Percentiles rank a stretch among this genome's conserved stretches.
These are phyloP conservation scores for Myotis planiceps DNA, from an alignment of 2,797 vertebrate genomes.

Conservation along the genomic window DNA sequence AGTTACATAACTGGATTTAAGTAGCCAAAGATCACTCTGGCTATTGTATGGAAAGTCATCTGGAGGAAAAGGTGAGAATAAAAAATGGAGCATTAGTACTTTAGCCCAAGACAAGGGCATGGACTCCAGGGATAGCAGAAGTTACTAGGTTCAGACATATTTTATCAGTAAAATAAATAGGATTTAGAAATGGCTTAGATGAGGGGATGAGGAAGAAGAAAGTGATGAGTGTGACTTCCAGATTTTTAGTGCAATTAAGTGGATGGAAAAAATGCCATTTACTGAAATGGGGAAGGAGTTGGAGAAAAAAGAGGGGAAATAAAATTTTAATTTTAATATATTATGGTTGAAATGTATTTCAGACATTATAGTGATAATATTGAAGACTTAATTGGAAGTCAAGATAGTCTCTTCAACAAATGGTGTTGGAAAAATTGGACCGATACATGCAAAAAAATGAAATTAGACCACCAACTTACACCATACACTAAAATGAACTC, in stretches of 20 bases:
- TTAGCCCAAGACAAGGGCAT: background rate
- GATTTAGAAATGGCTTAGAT: background rate
- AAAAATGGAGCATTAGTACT: background rate
- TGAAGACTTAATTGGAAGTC: background rate
- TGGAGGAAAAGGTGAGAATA: background rate
- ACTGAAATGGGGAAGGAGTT: background rate
- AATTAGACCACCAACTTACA: too few relatives aligned
- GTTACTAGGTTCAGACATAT: background rate
- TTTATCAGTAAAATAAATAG: background rate
- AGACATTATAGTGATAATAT: background rate
- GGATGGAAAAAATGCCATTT: background rate
- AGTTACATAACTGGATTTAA: background rate
- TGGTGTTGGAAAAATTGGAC: too few relatives aligned
- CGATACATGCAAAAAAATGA: too few relatives aligned
- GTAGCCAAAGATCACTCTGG: background rate
- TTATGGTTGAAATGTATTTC: slow-evolving; percentile 12
- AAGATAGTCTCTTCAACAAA: too few relatives aligned
- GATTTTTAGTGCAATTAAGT: background rate
- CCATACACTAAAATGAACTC: too few relatives aligned
- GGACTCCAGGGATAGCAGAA: background rate
- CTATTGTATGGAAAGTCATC: background rate
- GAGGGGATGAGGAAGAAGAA: background rate
- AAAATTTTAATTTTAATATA: slow-evolving; percentile 28
- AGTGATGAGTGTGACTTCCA: background rate
- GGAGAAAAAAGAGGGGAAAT: background rate